Conservation (phyloP, 2,113 vertebrate species). For the Piaya cayana region DNA sequence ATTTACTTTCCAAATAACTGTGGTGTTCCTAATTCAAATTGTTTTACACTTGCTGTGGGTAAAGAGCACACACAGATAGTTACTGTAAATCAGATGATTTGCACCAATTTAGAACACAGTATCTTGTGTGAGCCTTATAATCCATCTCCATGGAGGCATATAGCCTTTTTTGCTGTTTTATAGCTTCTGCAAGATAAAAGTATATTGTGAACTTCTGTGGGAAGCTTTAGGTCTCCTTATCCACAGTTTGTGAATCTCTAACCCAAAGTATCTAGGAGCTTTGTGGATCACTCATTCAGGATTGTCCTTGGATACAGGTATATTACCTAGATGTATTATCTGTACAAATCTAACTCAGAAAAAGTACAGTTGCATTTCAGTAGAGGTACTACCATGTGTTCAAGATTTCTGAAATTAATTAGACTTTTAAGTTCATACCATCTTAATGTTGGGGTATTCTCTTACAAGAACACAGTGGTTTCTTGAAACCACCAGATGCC, state of each 20-base stretch:
- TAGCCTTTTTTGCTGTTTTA: background rate
- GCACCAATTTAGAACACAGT: conserved; percentile 7
- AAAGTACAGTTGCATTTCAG: fast-evolving
- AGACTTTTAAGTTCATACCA: background rate
- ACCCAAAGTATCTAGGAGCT: background rate
- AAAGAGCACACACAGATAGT: conserved; percentile 22
- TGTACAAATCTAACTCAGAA: background rate
- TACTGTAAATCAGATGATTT: conserved; percentile 65
- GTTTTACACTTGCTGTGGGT: conserved; percentile 48
- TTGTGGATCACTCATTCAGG: background rate
- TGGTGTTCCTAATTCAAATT: conserved; percentile 53
- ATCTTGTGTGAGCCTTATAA: conserved; percentile 38
- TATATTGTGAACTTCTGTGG: background rate
- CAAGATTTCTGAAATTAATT: background rate
- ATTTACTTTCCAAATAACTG: conserved; percentile 58
- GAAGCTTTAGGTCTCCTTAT: background rate
- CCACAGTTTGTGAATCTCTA: background rate
- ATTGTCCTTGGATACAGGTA: background rate
- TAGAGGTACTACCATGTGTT: background rate
- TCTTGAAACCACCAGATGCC: background rate
- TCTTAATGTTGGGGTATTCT: background rate
- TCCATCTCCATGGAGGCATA: conserved; percentile 38
- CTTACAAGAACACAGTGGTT: background rate
- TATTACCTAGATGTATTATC: background rate
- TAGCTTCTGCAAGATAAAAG: background rate